Base-by-base conservation (phyloP, 2,797 vertebrate species). In the Gymnothorax javanicus region DNA sequence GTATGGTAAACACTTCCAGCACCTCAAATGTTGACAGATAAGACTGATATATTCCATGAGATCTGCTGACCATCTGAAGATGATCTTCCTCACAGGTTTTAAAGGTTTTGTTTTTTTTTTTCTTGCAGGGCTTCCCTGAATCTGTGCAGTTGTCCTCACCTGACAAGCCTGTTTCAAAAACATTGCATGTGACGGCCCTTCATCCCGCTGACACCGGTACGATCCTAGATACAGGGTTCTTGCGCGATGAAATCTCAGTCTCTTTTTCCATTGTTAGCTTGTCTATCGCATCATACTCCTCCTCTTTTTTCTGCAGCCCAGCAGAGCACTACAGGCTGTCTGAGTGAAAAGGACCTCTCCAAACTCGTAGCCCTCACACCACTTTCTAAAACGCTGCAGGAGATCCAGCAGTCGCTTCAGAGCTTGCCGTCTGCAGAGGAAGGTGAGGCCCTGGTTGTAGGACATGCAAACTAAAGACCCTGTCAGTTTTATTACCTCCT, bases 391-490 rank as follows among this genome's bases (percentile, higher is more conserved):
- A 97, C 95, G 1, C 93, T 97, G 60, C 92, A 92, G 86, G 96
- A 97, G 64, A 96, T 97, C 89, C 96, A 96, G 81, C 93, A 95
- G 83, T 95, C 94, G 75, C 91, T 97, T 84, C 92, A 95, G 84
- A 93, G 90, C 2, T 91, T 95, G 13, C 86, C 86, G 50, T 23
- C 20, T 56, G 33, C 62, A 82, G 87, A 90, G 59, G 71, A 89
- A 8, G 81, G 83, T 88, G 87, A 87, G 71, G 82, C 75, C 82
- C 88, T 84, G n/a, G 75, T 56, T 59, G 25, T 13, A 58, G 54
- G 12, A 17, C 50, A 84, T 17, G 12, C 7, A 58, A 83, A 59
- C 59, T 59, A 27, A 20, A 54, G 20, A 8, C 11, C 84, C 85
- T 83, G 33, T 33, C 4, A 50, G 33, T 77, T 12, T 15, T 8